Conservation (phyloP, 2,888 invertebrate species). For the Acrobasis consociella region DNA sequence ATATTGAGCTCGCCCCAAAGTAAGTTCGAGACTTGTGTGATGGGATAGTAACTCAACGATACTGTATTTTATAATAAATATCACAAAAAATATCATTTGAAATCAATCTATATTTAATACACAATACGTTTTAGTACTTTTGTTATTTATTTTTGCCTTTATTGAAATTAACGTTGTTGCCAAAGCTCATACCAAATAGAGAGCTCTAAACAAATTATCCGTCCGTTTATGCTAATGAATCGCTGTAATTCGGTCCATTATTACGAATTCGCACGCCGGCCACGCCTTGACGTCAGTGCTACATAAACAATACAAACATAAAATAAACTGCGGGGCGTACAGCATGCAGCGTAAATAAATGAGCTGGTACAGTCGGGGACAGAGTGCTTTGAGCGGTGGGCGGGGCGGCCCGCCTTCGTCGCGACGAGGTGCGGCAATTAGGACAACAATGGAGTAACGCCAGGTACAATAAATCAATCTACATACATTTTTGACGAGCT, state of each 20-base stretch:
- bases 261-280: slow-evolving; percentile 8
- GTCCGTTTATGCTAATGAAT: slow-evolving; percentile 19
- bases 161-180: background rate
- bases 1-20: too few relatives aligned
- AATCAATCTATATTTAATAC: too few relatives aligned
- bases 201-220: slow-evolving; percentile 9
- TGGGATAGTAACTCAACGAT: too few relatives aligned
- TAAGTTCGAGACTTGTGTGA: too few relatives aligned
- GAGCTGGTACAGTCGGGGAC: slow-evolving; percentile 55
- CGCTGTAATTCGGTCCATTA: slow-evolving; percentile 12
- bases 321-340: slow-evolving; percentile 65
- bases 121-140: too few relatives aligned
- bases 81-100: too few relatives aligned
- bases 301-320: slow-evolving; percentile 72
- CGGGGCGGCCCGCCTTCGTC: slow-evolving; percentile 70
- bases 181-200: slow-evolving; percentile 6
- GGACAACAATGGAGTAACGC: slow-evolving; percentile 56
- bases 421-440: slow-evolving; percentile 55
- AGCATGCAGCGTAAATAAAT: slow-evolving; percentile 55
- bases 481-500: slow-evolving; percentile 45
- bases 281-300: slow-evolving; percentile 51
- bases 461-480: slow-evolving; percentile 69
- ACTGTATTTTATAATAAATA: too few relatives aligned
- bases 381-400: slow-evolving; percentile 67
- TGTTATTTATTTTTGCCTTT: too few relatives aligned